Conservation (phyloP, 2,113 vertebrate genomes). For the Pogonocichla stellata region DNA sequence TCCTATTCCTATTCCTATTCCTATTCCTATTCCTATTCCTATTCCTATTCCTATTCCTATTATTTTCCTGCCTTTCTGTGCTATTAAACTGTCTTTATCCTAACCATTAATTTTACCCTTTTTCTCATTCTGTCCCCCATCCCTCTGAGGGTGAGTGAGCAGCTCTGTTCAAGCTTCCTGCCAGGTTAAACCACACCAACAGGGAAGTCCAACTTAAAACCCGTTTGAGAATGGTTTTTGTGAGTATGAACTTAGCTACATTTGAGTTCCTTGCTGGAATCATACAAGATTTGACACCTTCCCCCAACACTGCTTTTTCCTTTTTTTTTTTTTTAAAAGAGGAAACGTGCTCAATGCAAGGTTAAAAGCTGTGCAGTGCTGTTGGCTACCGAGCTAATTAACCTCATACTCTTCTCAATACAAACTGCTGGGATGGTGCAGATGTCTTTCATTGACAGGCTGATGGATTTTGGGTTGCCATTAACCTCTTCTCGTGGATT, state of each 20-base stretch:
- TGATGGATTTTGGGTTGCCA: background rate
- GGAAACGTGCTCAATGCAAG: background rate
- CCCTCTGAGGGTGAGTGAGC: background rate
- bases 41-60: no score
- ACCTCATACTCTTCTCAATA: background rate
- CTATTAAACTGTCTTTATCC: background rate
- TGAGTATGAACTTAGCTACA: background rate
- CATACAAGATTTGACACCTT: background rate
- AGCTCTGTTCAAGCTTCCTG: background rate
- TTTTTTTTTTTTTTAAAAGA: background rate
- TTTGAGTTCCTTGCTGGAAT: background rate
- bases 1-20: background rate
- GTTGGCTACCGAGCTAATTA: background rate
- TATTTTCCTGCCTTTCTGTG: background rate
- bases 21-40: no score
- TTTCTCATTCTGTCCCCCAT: background rate
- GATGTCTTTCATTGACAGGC: background rate
- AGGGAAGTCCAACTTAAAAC: background rate
- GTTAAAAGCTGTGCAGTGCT: background rate
- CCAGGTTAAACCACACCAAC: background rate
- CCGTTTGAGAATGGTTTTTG: background rate
- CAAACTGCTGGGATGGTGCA: background rate
- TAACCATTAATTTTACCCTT: background rate
- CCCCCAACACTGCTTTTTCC: background rate
- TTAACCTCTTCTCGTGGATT: background rate